Percentiles rank a stretch among this genome's conserved stretches.
Evolutionary conservation across 2,888 invertebrate species (phyloP).

Genomic region (Xestobium rufovillosum): DNA sequence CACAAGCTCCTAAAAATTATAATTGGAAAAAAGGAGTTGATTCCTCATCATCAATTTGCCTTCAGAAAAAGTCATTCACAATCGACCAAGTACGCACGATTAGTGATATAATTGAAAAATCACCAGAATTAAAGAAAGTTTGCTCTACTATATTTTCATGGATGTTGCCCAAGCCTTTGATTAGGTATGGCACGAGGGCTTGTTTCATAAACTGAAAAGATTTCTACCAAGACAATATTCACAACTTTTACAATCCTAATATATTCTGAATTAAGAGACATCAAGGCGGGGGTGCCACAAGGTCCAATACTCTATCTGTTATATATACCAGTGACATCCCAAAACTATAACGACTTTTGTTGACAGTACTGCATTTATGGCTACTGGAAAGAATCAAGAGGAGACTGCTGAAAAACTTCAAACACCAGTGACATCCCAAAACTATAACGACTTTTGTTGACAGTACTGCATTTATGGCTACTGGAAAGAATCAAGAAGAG

Average conservation of each 20-base stretch:
- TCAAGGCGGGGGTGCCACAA: conserved; percentile 19
- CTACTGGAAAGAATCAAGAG: too few relatives aligned
- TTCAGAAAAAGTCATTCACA: conserved; percentile 15
- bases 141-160: conserved; percentile 21
- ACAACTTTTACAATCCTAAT: too few relatives aligned
- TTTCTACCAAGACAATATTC: too few relatives aligned
- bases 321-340: conserved; percentile 18
- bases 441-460: too few relatives aligned
- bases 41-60: conserved; percentile 16
- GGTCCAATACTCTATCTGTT: conserved; percentile 20
- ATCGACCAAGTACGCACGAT: conserved; percentile 18
- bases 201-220: too few relatives aligned
- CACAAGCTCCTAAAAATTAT: conserved; percentile 5
- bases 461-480: conserved; percentile 20
- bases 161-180: conserved; percentile 25
- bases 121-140: conserved; percentile 19
- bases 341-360: too few relatives aligned
- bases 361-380: conserved; percentile 20
- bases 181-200: conserved; percentile 22
- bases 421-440: too few relatives aligned
- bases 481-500: too few relatives aligned
- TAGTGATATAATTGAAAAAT: conserved; percentile 9
- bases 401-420: too few relatives aligned
- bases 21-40: conserved; percentile 4
- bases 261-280: conserved; percentile 11